Conservation (phyloP, 2,113 vertebrate species). For the Otis tarda region DNA sequence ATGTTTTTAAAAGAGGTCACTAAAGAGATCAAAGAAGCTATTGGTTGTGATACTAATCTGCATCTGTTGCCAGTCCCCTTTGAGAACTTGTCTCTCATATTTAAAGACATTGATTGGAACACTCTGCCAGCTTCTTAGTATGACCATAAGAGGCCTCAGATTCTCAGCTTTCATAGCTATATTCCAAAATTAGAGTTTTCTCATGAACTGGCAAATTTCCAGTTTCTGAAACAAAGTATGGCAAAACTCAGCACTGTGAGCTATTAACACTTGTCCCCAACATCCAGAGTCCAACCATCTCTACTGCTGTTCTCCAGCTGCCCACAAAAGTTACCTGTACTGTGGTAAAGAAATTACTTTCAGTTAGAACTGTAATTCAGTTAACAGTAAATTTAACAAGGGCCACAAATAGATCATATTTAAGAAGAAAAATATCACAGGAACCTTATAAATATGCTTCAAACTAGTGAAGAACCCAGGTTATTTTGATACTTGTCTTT, state of each 20-base stretch:
- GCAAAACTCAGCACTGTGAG: not conserved
- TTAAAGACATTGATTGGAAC: not conserved
- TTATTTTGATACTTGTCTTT: not conserved
- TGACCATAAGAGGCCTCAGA: slow-evolving; percentile 33
- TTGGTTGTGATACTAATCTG: not conserved
- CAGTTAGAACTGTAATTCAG: not conserved
- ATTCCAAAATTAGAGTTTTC: slow-evolving; percentile 30
- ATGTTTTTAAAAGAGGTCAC: not conserved
- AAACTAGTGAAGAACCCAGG: not conserved
- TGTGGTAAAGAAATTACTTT: not conserved
- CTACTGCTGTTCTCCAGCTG: not conserved
- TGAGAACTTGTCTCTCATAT: not conserved
- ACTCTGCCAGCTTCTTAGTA: slow-evolving; percentile 19
- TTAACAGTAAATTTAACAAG: not conserved
- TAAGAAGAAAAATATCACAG: not conserved
- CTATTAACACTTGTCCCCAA: not conserved
- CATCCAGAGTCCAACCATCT: not conserved
- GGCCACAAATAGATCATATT: not conserved
- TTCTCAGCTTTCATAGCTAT: slow-evolving; percentile 27
- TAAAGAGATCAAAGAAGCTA: not conserved
- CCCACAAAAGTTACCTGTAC: not conserved
- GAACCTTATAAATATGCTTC: not conserved
- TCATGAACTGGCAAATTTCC: not conserved
- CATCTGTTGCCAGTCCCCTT: not conserved
- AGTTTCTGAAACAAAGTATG: slow-evolving; percentile 10